Percentiles rank a stretch among this genome's conserved stretches.
Conservation (phyloP, 2,888 invertebrate species). For the Odontomyia ornata region DNA sequence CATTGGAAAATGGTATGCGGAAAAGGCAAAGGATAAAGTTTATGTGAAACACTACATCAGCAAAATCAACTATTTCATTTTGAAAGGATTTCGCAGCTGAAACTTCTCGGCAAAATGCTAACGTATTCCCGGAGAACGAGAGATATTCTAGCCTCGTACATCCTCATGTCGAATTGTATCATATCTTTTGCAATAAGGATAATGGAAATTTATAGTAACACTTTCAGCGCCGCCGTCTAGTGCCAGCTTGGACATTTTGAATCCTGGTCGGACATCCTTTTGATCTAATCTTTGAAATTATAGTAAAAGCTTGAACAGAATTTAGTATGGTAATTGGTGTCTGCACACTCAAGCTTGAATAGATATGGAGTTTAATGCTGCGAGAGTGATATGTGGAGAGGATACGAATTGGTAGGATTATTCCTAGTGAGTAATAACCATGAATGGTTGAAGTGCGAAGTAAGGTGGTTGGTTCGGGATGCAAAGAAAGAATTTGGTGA, state of each 20-base stretch:
- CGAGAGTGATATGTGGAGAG: neutral
- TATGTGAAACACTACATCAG: neutral
- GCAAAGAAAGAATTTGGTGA: no score
- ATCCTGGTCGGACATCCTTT: constrained; percentile 26
- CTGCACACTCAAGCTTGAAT: neutral
- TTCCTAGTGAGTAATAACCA: no score
- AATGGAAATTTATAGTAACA: constrained; percentile 38
- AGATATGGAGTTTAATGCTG: neutral
- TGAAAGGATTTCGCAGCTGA: neutral
- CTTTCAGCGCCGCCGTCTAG: neutral
- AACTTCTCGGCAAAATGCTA: neutral
- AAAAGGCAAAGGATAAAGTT: neutral
- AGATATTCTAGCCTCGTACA: neutral
- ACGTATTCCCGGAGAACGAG: neutral
- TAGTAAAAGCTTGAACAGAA: neutral
- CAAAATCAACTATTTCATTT: neutral
- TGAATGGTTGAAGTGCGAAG: no score
- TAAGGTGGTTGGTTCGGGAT: no score
- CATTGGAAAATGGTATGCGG: neutral
- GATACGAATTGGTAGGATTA: no score
- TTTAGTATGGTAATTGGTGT: constrained; percentile 18
- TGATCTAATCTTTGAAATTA: constrained; percentile 38
- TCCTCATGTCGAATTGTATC: constrained; percentile 29
- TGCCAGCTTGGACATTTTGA: neutral
- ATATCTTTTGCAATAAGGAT: constrained; percentile 15